These are phyloP conservation scores for Gasterosteus nipponicus DNA, from an alignment of 2,113 vertebrate species.

Conservation along the genomic window DNA sequence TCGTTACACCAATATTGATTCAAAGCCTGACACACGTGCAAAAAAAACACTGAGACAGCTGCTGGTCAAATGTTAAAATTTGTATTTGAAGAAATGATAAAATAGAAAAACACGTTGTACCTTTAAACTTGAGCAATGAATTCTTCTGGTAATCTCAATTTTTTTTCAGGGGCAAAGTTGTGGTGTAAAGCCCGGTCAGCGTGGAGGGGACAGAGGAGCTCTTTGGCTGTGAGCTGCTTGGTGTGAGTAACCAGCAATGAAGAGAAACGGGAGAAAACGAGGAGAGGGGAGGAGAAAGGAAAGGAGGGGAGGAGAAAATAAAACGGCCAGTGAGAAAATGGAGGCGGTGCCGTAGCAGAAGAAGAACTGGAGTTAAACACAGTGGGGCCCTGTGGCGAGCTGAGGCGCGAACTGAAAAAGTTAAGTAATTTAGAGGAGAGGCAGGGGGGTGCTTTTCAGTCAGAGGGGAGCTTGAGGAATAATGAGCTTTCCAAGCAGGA, in stretches of 20 bases:
- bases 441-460: constrained; percentile 39
- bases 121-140: constrained; percentile 54
- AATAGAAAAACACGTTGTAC: constrained; percentile 53
- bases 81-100: constrained; percentile 31
- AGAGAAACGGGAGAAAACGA: constrained; percentile 28
- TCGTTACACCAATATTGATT: not conserved
- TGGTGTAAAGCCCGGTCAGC: constrained; percentile 43
- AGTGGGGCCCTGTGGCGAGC: constrained; percentile 46
- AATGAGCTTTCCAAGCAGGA: constrained; percentile 68
- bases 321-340: constrained; percentile 67
- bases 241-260: constrained; percentile 56
- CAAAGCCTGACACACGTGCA: constrained; percentile 16
- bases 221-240: constrained; percentile 64
- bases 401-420: constrained; percentile 50
- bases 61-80: constrained; percentile 7
- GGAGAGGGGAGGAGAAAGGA: constrained; percentile 50
- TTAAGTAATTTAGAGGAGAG: constrained; percentile 49
- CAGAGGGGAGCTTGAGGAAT: constrained; percentile 58
- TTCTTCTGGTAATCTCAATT: constrained; percentile 45
- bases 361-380: constrained; percentile 37
- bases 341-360: constrained; percentile 61
- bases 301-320: constrained; percentile 40
- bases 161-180: constrained; percentile 25
- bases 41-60: constrained; percentile 14
- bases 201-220: constrained; percentile 35